Evolutionary conservation across 2,113 vertebrate species (phyloP).

Genomic region (Vanacampus margaritifer): DNA sequence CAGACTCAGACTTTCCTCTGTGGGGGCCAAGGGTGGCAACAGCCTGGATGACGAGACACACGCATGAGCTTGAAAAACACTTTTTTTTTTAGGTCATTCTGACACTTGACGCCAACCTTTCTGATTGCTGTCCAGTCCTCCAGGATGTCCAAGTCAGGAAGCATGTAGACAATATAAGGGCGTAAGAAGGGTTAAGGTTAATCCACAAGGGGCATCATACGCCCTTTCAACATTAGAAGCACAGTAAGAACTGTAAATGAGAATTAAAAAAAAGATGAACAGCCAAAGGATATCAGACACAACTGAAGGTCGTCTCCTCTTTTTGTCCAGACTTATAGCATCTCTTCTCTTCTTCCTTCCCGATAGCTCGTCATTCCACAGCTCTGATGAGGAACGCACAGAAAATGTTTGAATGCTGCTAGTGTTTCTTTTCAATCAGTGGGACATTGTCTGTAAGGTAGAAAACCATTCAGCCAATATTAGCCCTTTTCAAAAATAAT

Average conservation of each 20-base stretch:
- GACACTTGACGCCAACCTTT: conserved; percentile 72
- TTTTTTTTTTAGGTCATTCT: not conserved
- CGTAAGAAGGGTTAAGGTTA: conserved; percentile 79
- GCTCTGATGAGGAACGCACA: conserved; percentile 66
- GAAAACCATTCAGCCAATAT: too few relatives aligned
- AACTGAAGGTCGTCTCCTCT: conserved; percentile 84
- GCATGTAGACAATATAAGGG: conserved; percentile 97
- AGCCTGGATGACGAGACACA: conserved; percentile 70
- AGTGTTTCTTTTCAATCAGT: not conserved
- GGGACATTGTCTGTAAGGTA: not conserved
- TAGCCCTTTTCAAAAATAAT: too few relatives aligned
- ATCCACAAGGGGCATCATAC: not conserved
- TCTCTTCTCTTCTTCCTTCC: conserved; percentile 89
- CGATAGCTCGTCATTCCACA: conserved; percentile 92
- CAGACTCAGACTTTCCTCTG: conserved; percentile 81
- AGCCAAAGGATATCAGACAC: conserved; percentile 92
- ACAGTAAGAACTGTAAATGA: not conserved
- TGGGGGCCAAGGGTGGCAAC: conserved; percentile 89
- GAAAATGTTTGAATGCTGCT: not conserved
- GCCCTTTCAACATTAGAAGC: not conserved
- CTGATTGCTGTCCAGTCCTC: conserved; percentile 98
- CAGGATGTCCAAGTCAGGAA: conserved; percentile 93
- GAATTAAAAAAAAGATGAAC: not conserved
- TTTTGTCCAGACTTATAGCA: conserved; percentile 92
- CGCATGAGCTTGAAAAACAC: not conserved